phyloP scores from a whole-genome alignment of 2,888 invertebrate species.

The Acrobasis suavella region DNA sequence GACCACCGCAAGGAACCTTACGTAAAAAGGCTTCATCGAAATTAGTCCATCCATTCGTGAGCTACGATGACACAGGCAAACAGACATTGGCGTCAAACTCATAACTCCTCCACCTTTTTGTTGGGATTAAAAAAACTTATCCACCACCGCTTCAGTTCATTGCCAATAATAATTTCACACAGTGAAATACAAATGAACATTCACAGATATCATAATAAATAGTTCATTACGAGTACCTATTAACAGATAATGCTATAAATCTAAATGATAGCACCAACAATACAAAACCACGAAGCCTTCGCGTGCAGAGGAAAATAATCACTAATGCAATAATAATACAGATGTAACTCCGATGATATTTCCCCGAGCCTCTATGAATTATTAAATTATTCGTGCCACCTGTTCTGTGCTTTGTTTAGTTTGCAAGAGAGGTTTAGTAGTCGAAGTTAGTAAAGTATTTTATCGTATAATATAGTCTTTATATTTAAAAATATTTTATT shows the following conservation, averaged over 20 bases:
- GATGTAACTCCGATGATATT: conserved; percentile 17
- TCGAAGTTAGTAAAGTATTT: not conserved
- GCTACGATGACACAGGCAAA: too few relatives aligned
- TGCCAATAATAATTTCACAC: not conserved
- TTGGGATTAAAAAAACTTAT: too few relatives aligned
- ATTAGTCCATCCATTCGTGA: too few relatives aligned
- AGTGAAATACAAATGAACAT: not conserved
- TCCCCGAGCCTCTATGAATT: conserved; percentile 42
- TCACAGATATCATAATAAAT: conserved; percentile 3
- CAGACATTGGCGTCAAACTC: too few relatives aligned
- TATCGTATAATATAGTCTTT: not conserved
- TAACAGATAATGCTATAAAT: conserved; percentile 10
- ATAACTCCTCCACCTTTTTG: too few relatives aligned
- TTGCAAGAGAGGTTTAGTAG: conserved; percentile 15
- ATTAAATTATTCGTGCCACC: conserved; percentile 65
- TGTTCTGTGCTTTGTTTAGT: conserved; percentile 31
- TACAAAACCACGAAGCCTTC: conserved; percentile 2
- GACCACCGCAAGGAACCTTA: too few relatives aligned
- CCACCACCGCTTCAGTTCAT: too few relatives aligned
- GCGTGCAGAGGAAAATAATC: conserved; percentile 8
- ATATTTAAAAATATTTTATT: too few relatives aligned
- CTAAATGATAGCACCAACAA: conserved; percentile 10
- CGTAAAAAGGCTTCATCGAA: too few relatives aligned
- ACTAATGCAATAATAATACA: conserved; percentile 14
- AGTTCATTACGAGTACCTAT: conserved; percentile 6